Base-by-base conservation (phyloP, 2,113 vertebrate genomes). In the Hemicordylus capensis region DNA sequence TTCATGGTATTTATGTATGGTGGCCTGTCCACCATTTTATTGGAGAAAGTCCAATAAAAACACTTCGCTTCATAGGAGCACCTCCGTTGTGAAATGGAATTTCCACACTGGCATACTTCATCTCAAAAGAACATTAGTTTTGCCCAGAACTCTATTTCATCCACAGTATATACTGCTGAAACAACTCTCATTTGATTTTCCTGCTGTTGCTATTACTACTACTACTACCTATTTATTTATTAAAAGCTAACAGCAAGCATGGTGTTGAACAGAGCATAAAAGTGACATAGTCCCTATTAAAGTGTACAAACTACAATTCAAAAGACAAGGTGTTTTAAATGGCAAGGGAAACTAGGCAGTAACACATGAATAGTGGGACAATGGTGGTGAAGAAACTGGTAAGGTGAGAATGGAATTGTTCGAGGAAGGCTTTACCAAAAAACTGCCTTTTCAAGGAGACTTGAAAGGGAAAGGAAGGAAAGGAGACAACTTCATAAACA, bases 1-100 rank as follows among this genome's bases (percentile, higher is more conserved):
- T 84, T 28, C 84, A 77, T 44, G 85, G 73, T 87, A 85, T 89
- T 70, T 66, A 51, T 12, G 24, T 34, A 12, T 48, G 37, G 39
- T 37, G 44, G 2, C 42, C 63, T 3, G 2, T 67, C 11, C n/a
- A n/a, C n/a, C n/a, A n/a, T n/a, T n/a, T n/a, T 31, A 67, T 34
- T 54, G 37, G 48, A 37, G 44, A 67, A 64, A 80, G 67, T 67
- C 63, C n/a, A 51, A 2, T 51, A 56, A 24, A 80, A 67, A 54
- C 3, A 48, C 34, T 67, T 64, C 54, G 34, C 61, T 54, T 54
- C 34, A 67, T 69, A 34, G 67, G 15, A 64, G 20, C 48, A 44
- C 37, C 26, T 58, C n/a, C 58, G 37, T 69, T 2, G 51, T 58
- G 24, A 61, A 70, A 59, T 17, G 42, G 34, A 39, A 59, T 70